A percentile compares a stretch with the other conserved stretches of the same genome.
phyloP scores from a whole-genome alignment of 2,888 invertebrate species.

The Epistrophella euchroma region DNA sequence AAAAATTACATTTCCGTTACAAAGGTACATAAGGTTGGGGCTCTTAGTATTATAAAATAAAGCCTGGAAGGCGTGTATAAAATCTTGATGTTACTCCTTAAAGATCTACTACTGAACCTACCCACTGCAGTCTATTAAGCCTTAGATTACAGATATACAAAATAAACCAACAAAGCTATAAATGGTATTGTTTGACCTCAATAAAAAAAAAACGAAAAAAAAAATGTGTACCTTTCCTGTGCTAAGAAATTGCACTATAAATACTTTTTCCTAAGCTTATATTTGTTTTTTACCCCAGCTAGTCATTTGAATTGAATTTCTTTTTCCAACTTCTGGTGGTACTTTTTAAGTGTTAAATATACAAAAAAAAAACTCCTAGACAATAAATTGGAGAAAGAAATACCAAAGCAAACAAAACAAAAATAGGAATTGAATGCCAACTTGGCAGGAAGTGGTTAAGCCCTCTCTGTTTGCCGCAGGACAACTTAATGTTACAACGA shows the following conservation, averaged over 20 bases:
- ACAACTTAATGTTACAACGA: slow-evolving; percentile 38
- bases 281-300: not conserved
- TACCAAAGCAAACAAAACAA: slow-evolving; percentile 32
- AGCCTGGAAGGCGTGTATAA: not conserved
- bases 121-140: not conserved
- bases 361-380: slow-evolving; percentile 22
- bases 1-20: slow-evolving; percentile 10
- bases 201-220: slow-evolving; percentile 46
- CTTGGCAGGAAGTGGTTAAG: slow-evolving; percentile 41
- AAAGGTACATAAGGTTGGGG: too few species aligned
- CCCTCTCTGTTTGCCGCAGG: slow-evolving; percentile 12
- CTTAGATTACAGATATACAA: not conserved
- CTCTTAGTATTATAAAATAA: not conserved
- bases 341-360: slow-evolving; percentile 33
- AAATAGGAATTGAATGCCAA: slow-evolving; percentile 49
- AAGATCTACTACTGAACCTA: not conserved
- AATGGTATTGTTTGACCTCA: slow-evolving; percentile 60
- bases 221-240: not conserved
- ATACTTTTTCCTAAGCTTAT: slow-evolving; percentile 28
- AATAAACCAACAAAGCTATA: slow-evolving; percentile 32
- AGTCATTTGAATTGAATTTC: slow-evolving; percentile 5
- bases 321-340: slow-evolving; percentile 3
- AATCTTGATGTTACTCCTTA: not conserved
- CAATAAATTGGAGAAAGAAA: slow-evolving; percentile 57
- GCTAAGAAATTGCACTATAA: slow-evolving; percentile 54